Conservation (phyloP, 1,140 invertebrate species). For the Diabrotica virgifera region DNA sequence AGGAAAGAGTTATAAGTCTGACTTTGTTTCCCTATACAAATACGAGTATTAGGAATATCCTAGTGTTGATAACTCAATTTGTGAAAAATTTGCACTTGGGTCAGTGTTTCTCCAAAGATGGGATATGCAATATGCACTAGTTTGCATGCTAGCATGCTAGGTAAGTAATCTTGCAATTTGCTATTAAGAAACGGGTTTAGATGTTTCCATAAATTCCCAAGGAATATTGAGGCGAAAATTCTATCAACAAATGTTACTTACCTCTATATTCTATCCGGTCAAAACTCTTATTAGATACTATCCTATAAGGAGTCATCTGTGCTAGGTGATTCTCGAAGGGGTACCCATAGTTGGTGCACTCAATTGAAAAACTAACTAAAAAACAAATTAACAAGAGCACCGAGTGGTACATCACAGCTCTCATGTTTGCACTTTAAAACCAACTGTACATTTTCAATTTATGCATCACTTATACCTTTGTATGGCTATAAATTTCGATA, state of each 20-base stretch:
- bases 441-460: not conserved
- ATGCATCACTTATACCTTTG: slow-evolving; percentile 11
- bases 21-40: too few relatives aligned
- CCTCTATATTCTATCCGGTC: slow-evolving; percentile 53
- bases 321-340: slow-evolving; percentile 48
- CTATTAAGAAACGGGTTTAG: too few relatives aligned
- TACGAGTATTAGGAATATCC: too few relatives aligned
- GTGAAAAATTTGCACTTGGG: too few relatives aligned
- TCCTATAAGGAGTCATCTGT: slow-evolving; percentile 62
- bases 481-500: slow-evolving; percentile 7
- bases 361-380: slow-evolving; percentile 7
- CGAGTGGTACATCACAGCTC: not conserved
- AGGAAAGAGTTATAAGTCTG: too few relatives aligned
- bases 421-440: slow-evolving; percentile 6
- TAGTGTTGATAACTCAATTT: too few relatives aligned
- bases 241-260: slow-evolving; percentile 34
- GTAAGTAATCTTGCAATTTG: too few relatives aligned
- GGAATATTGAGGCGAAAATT: too few relatives aligned
- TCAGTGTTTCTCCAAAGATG: too few relatives aligned
- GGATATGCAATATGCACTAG: too few relatives aligned
- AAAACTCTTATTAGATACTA: slow-evolving; percentile 58
- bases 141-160: too few relatives aligned
- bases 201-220: too few relatives aligned
- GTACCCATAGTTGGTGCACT: slow-evolving; percentile 23
- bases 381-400: slow-evolving; percentile 8